These are phyloP conservation scores for Cheilosia vernalis DNA, from an alignment of 2,888 invertebrate species.

Conservation along the genomic window DNA sequence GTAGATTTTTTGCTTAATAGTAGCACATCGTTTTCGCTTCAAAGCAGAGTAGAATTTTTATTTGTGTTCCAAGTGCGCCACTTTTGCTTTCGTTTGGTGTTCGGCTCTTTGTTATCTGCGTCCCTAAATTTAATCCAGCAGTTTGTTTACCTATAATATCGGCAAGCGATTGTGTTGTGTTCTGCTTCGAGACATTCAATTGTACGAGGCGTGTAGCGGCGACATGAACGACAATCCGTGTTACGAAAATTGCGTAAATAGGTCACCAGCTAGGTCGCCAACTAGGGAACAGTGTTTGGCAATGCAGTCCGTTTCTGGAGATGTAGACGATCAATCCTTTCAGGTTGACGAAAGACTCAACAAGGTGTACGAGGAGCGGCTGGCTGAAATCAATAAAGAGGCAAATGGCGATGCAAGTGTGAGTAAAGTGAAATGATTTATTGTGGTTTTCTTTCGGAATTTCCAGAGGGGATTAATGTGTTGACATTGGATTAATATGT, in stretches of 20 bases:
- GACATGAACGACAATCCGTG: conserved; percentile 37
- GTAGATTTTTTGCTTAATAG: conserved; percentile 56
- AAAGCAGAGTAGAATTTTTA: conserved; percentile 53
- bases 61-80: conserved; percentile 9
- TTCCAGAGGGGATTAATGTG: conserved; percentile 37
- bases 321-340: conserved; percentile 73
- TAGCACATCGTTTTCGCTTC: conserved; percentile 63
- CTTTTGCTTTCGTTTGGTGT: conserved; percentile 19
- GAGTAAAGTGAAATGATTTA: conserved; percentile 45
- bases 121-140: conserved; percentile 22
- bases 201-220: conserved; percentile 2
- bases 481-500: conserved; percentile 61
- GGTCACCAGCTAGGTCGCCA: conserved; percentile 42
- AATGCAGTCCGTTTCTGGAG: conserved; percentile 29
- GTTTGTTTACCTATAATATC: conserved; percentile 58
- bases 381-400: conserved; percentile 85
- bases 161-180: conserved; percentile 15
- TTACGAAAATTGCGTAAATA: conserved; percentile 37
- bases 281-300: conserved; percentile 58
- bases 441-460: conserved; percentile 7
- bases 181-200: conserved; percentile 6
- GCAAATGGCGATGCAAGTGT: conserved; percentile 82
- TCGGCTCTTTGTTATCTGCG: conserved; percentile 37
- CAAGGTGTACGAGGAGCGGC: conserved; percentile 86
- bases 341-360: conserved; percentile 85